phyloP scores from a whole-genome alignment of 2,888 invertebrate genomes.

The Aethes cnicana region DNA sequence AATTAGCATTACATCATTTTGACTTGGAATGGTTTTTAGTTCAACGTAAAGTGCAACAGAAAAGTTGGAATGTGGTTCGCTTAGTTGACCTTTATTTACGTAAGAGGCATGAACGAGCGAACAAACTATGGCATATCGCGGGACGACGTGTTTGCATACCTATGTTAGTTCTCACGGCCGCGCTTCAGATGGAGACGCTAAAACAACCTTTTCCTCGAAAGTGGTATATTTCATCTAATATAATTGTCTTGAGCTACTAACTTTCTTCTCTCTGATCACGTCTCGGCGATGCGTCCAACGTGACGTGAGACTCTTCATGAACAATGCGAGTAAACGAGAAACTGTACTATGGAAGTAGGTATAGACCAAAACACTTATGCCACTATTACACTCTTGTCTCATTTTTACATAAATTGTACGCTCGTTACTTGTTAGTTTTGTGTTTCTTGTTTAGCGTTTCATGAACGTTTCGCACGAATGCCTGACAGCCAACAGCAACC shows the following conservation, averaged over 20 bases:
- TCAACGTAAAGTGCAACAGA: constrained; percentile 24
- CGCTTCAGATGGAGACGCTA: constrained; percentile 40
- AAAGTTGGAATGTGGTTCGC: constrained; percentile 28
- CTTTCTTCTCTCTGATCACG: constrained; percentile 41
- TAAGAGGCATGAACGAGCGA: constrained; percentile 63
- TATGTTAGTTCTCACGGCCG: constrained; percentile 67
- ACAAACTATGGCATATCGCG: constrained; percentile 52
- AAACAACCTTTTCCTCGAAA: constrained; percentile 60
- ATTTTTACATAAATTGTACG: background rate
- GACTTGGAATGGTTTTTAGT: constrained; percentile 8
- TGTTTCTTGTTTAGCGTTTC: constrained; percentile 37
- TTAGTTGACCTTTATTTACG: constrained; percentile 63
- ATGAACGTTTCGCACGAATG: constrained; percentile 43
- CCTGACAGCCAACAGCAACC: constrained; percentile 36
- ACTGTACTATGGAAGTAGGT: constrained; percentile 22
- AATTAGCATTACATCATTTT: constrained; percentile 15
- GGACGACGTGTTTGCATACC: constrained; percentile 53
- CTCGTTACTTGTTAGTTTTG: background rate
- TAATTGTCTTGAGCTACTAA: constrained; percentile 35
- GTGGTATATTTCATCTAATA: constrained; percentile 53
- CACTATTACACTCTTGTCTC: no score
- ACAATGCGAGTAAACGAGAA: constrained; percentile 44
- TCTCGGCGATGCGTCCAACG: constrained; percentile 1
- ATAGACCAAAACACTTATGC: no score
- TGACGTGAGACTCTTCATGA: constrained; percentile 22